phyloP scores from a whole-genome alignment of 1,140 invertebrate genomes.

The Aphelenchoides fujianensis region DNA sequence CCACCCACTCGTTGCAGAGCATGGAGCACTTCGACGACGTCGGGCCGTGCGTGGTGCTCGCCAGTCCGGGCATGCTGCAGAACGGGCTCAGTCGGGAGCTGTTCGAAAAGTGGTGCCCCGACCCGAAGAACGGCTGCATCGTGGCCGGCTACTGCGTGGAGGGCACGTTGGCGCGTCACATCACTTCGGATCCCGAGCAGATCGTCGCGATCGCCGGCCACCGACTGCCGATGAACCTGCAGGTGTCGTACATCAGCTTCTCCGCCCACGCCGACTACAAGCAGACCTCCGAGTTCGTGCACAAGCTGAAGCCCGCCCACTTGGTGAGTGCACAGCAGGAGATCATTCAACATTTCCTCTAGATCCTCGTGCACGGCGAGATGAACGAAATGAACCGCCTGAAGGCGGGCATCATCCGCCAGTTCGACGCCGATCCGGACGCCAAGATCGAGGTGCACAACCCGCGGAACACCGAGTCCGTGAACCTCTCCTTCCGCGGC shows the following conservation, averaged over 20 bases:
- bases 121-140: constrained; percentile 80
- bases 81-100: constrained; percentile 87
- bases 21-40: constrained; percentile 99
- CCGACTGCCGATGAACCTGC: constrained; percentile 88
- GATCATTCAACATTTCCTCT: constrained; percentile 4
- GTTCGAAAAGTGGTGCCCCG: constrained; percentile 91
- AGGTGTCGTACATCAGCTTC: constrained; percentile 96
- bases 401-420: constrained; percentile 84
- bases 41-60: constrained; percentile 97
- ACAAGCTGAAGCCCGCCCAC: constrained; percentile 86
- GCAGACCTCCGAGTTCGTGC: constrained; percentile 95
- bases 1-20: constrained; percentile 69
- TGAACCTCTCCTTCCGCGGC: constrained; percentile 87
- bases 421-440: constrained; percentile 85
- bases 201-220: constrained; percentile 90
- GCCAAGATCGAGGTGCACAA: constrained; percentile 83
- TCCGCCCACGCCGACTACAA: constrained; percentile 98
- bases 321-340: constrained; percentile 70
- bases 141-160: constrained; percentile 99
- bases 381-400: constrained; percentile 96
- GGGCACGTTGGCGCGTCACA: constrained; percentile 88
- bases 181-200: constrained; percentile 95
- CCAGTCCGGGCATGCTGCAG: constrained; percentile 99
- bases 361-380: constrained; percentile 94
- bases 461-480: constrained; percentile 87